Evolutionary conservation across 2,113 vertebrate genomes (phyloP), one percentile per base, ranked within the genome.

Genomic region (Semnornis frantzii): DNA sequence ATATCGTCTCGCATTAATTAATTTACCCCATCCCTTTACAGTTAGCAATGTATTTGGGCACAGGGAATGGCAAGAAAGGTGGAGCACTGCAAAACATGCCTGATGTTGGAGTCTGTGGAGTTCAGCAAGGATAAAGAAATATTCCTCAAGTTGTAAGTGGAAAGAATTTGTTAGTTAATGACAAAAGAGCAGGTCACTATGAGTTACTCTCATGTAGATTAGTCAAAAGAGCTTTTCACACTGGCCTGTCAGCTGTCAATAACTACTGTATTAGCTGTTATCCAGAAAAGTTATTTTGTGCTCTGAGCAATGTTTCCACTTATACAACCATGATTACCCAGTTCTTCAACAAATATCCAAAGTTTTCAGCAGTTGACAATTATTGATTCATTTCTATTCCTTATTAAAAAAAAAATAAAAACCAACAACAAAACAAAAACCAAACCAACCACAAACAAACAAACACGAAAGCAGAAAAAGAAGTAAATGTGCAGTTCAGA

Each of bases 321-420:
- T 88, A 33, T 79, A 71, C 77, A 96, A 95, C 95, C 97, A 96
- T 39, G 94, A 96, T 92, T 81, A 62, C 42, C 59, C 52, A 74
- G 70, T 50, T 93, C 95, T 86, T 89, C 42, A 89, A 88, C 88
- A 96, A 85, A 95, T 92, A 96, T 80, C 93, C 92, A 75, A 96
- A 91, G 91, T 91, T 90, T 94, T 90, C 84, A 60, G 70, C 39
- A 65, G 89, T 80, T 85, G 85, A 64, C 73, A 81, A 85, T 23
- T 95, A 97, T 94, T 55, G 96, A 98, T 96, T 66, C 54, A 31
- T 50, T 52, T 74, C 55, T 72, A 12, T 65, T 44, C 63, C 54
- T 71, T 72, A 82, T 88, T 73, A 73, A 78, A 60, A 73, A 55
- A 54, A 27, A 18, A 80, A 78, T 15, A 85, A 10, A 39, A 39